Percentiles rank a stretch among this genome's conserved stretches.
phyloP scores from a whole-genome alignment of 2,888 invertebrate species.

The Tromatobia lineatoria region DNA sequence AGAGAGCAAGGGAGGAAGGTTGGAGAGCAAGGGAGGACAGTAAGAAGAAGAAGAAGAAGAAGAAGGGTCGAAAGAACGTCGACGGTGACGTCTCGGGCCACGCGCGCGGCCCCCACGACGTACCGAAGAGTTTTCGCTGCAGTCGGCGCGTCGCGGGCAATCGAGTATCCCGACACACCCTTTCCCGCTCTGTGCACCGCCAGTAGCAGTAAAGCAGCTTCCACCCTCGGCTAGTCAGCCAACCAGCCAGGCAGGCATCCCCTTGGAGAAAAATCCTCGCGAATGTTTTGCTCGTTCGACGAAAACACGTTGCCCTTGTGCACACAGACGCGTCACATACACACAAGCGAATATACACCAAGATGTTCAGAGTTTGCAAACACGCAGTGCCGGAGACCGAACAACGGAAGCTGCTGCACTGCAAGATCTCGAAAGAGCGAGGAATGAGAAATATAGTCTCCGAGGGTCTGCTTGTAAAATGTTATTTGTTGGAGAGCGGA shows the following conservation, averaged over 20 bases:
- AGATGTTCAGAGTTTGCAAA: constrained; percentile 58
- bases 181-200: constrained; percentile 32
- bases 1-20: constrained; percentile 31
- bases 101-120: constrained; percentile 31
- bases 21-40: constrained; percentile 10
- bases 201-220: constrained; percentile 51
- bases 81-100: constrained; percentile 55
- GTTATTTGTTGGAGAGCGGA: constrained; percentile 30
- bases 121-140: constrained; percentile 60
- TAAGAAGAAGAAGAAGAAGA: constrained; percentile 8
- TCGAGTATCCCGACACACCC: constrained; percentile 65
- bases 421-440: constrained; percentile 27
- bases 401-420: constrained; percentile 56
- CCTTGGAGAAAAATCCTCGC: constrained; percentile 61
- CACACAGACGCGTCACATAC: constrained; percentile 69
- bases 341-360: constrained; percentile 25
- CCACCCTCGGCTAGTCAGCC: constrained; percentile 64
- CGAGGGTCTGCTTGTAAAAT: constrained; percentile 14
- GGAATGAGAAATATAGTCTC: constrained; percentile 32
- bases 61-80: constrained; percentile 33
- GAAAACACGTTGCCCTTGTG: constrained; percentile 79
- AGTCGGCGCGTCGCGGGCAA: constrained; percentile 60
- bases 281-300: constrained; percentile 77
- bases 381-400: constrained; percentile 54
- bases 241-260: constrained; percentile 59